Percentiles rank a stretch among this genome's conserved stretches.
Evolutionary conservation across 2,797 vertebrate genomes (phyloP).

Genomic region (Mormyrus hasselquistii): DNA sequence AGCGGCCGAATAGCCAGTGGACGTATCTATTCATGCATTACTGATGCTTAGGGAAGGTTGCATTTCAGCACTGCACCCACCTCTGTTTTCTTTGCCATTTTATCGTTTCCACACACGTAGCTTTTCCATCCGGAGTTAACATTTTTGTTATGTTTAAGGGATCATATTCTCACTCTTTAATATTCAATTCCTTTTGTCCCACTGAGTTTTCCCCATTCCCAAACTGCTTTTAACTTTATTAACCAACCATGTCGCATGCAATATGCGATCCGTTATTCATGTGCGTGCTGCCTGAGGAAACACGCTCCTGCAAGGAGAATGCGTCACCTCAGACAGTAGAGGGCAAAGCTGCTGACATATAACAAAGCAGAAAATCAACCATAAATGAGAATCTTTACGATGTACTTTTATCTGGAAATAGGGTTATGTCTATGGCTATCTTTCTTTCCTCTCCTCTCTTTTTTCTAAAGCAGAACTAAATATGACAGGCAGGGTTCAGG

Average conservation of each 20-base stretch:
- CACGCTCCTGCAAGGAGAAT: constrained; percentile 39
- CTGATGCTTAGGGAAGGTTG: background rate
- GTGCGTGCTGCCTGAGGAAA: constrained; percentile 42
- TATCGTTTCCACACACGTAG: background rate
- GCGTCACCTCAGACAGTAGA: constrained; percentile 45
- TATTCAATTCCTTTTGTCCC: constrained; percentile 23
- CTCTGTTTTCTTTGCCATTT: background rate
- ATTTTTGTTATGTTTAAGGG: background rate
- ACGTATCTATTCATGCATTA: background rate
- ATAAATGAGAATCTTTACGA: background rate
- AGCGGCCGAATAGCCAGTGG: background rate
- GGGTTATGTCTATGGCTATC: background rate
- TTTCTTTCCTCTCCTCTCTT: background rate
- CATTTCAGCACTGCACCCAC: background rate
- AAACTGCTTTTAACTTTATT: constrained; percentile 38
- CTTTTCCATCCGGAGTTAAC: background rate
- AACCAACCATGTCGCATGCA: constrained; percentile 41
- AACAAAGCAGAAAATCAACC: constrained; percentile 13
- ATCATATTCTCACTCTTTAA: constrained; percentile 26
- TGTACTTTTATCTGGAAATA: background rate
- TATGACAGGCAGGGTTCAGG: background rate
- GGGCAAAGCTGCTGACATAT: constrained; percentile 35
- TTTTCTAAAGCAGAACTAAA: background rate
- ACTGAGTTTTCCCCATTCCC: constrained; percentile 23
- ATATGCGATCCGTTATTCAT: constrained; percentile 47